Conservation (phyloP, 2,113 vertebrate genomes). For the Oryzias celebensis region DNA sequence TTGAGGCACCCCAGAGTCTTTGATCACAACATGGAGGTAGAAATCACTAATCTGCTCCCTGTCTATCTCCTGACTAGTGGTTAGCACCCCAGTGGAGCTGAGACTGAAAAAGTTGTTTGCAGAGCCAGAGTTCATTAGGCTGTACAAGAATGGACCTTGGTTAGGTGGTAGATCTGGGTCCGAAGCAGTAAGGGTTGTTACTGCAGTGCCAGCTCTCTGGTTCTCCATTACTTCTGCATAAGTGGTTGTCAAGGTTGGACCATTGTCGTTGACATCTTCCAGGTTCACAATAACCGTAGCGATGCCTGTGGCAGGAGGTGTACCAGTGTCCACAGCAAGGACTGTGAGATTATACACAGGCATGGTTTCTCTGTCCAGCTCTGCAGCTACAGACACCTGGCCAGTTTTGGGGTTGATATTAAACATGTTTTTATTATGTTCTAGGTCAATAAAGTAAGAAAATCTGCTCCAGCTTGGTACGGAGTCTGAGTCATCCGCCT, state of each 20-base stretch:
- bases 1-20: conserved; percentile 91
- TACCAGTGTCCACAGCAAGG: conserved; percentile 89
- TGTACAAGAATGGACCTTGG: conserved; percentile 91
- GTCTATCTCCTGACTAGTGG: conserved; percentile 91
- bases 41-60: conserved; percentile 93
- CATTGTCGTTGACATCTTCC: conserved; percentile 96
- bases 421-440: conserved; percentile 85
- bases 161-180: conserved; percentile 94
- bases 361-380: conserved; percentile 87
- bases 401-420: conserved; percentile 92
- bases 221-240: conserved; percentile 94
- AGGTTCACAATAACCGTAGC: conserved; percentile 87
- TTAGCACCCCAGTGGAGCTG: conserved; percentile 84
- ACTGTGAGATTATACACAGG: conserved; percentile 91
- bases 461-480: conserved; percentile 97
- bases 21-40: conserved; percentile 88
- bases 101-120: conserved; percentile 90
- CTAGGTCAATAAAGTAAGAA: conserved; percentile 87
- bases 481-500: conserved; percentile 94
- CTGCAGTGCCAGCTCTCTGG: conserved; percentile 84
- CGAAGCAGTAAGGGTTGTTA: conserved; percentile 83
- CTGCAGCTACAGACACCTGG: conserved; percentile 90
- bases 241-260: conserved; percentile 82
- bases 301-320: conserved; percentile 88
- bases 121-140: conserved; percentile 85